Base-by-base conservation (phyloP, 1,140 invertebrate species). In the Agrilus planipennis region DNA sequence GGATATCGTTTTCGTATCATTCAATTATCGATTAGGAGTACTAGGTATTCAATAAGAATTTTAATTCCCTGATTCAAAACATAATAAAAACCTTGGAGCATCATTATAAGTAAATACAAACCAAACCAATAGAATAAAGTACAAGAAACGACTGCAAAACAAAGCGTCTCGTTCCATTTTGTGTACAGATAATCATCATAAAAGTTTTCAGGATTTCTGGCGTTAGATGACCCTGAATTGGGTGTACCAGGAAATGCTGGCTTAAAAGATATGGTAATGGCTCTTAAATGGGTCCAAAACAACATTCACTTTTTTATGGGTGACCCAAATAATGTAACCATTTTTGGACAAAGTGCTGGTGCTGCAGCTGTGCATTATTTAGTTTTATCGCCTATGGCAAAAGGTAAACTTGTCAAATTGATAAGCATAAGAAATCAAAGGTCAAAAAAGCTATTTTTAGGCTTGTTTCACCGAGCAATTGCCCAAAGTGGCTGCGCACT, bases 221-320 rank as follows among this genome's bases (percentile, higher is more conserved):
- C 19, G n/a, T 47, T 68, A 1, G 53, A 63, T 10, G 63, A 69
- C 34, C 42, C 54, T 10, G 46, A 47, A 2, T 45, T 67, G 3
- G 60, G 57, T 50, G 59, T 68, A 15, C 60, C 68, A 18, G 76
- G 76, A 17, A 79, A 79, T 60, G 73, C 69, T 32, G 76, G 74
- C 2, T 57, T 79, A 9, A 75, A 72, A 51, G 77, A 79, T 58
- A 74, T 77, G 50, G 55, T 73, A 1, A 45, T 70, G 45, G 71
- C 65, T 1, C 51, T 79, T 3, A 55, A 66, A 49, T 80, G 75
- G 71, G 62, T 79, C 2, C 59, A 70, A 44, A 55, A 61, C 21
- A 69, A 72, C 46, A 74, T 75, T 31, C 38, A 36, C n/a, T 20
- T 34, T 32, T 75, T 76, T 46, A 54, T 62, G 42, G 73, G 73